phyloP scores from a whole-genome alignment of 1,140 invertebrate genomes.

The Adelges cooleyi region DNA sequence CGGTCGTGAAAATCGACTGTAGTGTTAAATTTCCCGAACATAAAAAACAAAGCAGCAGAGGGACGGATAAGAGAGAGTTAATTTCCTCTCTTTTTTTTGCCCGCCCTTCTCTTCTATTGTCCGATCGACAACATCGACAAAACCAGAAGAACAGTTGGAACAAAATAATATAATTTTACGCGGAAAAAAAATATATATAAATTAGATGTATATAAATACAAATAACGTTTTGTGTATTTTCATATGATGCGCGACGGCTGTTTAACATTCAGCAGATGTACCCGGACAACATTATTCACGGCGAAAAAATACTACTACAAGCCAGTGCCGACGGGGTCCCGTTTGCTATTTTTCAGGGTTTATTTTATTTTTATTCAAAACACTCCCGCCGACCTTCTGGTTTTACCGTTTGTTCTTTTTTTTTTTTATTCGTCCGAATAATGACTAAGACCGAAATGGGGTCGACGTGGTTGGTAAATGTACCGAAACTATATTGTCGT shows the following conservation, averaged over 20 bases:
- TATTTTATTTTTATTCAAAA: conserved; percentile 14
- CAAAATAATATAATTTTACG: conserved; percentile 17
- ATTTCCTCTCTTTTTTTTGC: conserved; percentile 21
- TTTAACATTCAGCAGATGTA: conserved; percentile 28
- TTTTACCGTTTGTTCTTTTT: background rate
- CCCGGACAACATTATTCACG: conserved; percentile 26
- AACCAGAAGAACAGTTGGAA: background rate
- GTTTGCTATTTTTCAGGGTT: conserved; percentile 14
- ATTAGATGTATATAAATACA: no score
- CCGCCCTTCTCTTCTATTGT: background rate
- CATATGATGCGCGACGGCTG: conserved; percentile 8
- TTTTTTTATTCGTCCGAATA: background rate
- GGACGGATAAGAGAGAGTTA: background rate
- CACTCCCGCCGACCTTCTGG: background rate
- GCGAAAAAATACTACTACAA: background rate
- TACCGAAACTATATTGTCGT: background rate
- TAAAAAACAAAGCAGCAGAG: background rate
- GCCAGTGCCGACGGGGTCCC: background rate
- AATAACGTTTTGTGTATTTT: background rate
- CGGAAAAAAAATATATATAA: background rate
- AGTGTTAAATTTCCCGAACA: background rate
- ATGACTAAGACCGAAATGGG: background rate
- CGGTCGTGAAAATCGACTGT: background rate
- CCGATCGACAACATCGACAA: background rate
- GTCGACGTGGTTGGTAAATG: background rate